Evolutionary conservation across 64 coral and sea anemone species (phyloP).

Genomic region (Hydrozoanthus tunicans): DNA sequence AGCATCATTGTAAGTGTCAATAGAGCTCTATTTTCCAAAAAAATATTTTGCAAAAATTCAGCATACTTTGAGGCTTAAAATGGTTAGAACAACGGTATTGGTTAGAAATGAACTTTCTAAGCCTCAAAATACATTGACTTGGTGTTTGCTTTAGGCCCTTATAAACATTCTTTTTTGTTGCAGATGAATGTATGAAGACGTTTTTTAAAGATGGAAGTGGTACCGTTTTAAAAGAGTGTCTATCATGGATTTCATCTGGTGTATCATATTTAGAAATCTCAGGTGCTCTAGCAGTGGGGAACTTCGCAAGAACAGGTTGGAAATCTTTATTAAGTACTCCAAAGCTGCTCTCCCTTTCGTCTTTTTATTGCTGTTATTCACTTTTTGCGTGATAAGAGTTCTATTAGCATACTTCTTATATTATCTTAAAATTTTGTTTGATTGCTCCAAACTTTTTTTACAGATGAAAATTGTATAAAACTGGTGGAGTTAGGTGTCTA

Average conservation of each 20-base stretch:
- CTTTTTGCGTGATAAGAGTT: not conserved
- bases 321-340: not conserved
- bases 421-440: not conserved
- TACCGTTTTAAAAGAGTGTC: conserved; percentile 69
- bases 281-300: conserved; percentile 83
- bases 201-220: conserved; percentile 78
- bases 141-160: not conserved
- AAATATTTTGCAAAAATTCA: not conserved
- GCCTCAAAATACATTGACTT: not conserved
- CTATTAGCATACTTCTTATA: not conserved
- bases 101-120: no score
- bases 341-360: no score
- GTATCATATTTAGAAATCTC: conserved; percentile 84
- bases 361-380: no score
- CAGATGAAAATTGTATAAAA: conserved; percentile 89
- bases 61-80: not conserved
- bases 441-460: not conserved
- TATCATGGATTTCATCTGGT: conserved; percentile 71
- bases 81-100: not conserved
- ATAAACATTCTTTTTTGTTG: not conserved
- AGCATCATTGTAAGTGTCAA: no score
- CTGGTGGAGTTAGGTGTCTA: conserved; percentile 83
- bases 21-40: not conserved
- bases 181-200: conserved; percentile 87
- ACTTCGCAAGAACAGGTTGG: conserved; percentile 91